phyloP scores from a whole-genome alignment of 1,140 invertebrate species.

The Heliconius melpomene region DNA sequence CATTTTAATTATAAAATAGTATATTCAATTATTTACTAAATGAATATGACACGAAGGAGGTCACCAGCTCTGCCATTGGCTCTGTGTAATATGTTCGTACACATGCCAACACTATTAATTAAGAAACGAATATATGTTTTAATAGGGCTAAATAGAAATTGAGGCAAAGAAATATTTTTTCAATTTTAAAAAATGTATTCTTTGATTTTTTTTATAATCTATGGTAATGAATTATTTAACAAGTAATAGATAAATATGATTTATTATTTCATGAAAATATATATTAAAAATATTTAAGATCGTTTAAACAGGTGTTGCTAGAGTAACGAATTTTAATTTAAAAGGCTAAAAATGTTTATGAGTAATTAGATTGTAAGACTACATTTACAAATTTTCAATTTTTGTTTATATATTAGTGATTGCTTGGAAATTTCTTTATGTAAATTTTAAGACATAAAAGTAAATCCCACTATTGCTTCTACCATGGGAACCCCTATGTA shows the following conservation, averaged over 20 bases:
- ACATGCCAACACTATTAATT: constrained; percentile 6
- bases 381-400: no score
- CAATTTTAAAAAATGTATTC: no score
- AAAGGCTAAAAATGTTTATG: neutral
- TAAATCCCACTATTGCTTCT: no score
- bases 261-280: no score
- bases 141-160: neutral
- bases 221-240: no score
- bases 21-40: constrained; percentile 10
- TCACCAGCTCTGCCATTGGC: constrained; percentile 1
- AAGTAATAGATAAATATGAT: no score
- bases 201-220: neutral
- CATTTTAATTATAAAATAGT: neutral
- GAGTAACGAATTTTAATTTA: neutral
- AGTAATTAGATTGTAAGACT: neutral
- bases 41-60: constrained; percentile 4
- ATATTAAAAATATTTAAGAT: neutral
- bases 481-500: no score
- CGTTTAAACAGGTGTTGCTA: neutral
- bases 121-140: neutral
- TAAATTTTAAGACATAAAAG: no score
- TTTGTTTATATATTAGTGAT: no score
- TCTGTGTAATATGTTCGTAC: neutral
- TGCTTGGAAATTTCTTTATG: no score
- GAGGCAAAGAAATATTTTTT: neutral